Base-by-base conservation (phyloP, 2,797 vertebrate genomes). In the Momotus momota region DNA sequence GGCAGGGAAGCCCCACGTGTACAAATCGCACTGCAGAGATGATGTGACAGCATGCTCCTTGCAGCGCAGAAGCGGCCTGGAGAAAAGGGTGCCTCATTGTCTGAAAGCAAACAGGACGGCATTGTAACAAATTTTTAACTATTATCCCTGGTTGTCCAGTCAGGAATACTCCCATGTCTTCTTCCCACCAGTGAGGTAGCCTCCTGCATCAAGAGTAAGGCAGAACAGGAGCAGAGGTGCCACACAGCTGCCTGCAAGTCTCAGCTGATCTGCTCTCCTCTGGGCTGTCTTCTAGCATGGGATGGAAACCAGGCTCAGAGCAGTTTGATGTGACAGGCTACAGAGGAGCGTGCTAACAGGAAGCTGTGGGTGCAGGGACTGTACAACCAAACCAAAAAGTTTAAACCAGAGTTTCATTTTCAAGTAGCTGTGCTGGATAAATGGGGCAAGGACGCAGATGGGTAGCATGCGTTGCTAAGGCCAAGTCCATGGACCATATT, bases 261-360 rank as follows among this genome's bases (percentile, higher is more conserved):
- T 61, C 86, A 58, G 41, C 16, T 46, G 70, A 35, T 23, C 62
- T 3, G 0, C 23, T 27, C 6, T 64, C 46, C 52, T 73, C 58
- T 43, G 43, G 46, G 25, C 52, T 69, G 17, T 10, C 70, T 51
- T 62, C 73, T 58, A 29, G 26, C 55, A 16, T 0, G 0, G 43
- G 27, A 0, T 64, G 55, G 78, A 73, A 33, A 60, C 5, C 2
- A 3, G 43, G 40, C 38, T 81, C 4, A 0, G n/a, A 23, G 17
- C 35, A 27, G 54, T n/a, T 67, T 46, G 31, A 14, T 10, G 33
- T 17, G 71, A 19, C 51, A 72, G 48, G 48, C 67, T 86, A 8
- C 43, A 35, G 74, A 57, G 67, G 46, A 93, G 41, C 33, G 2
- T 6, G 6, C 0, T 19, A 65, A 51, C 0, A 1, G 65, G 75